Conservation (phyloP, 2,113 vertebrate species). For the Albula glossodonta region DNA sequence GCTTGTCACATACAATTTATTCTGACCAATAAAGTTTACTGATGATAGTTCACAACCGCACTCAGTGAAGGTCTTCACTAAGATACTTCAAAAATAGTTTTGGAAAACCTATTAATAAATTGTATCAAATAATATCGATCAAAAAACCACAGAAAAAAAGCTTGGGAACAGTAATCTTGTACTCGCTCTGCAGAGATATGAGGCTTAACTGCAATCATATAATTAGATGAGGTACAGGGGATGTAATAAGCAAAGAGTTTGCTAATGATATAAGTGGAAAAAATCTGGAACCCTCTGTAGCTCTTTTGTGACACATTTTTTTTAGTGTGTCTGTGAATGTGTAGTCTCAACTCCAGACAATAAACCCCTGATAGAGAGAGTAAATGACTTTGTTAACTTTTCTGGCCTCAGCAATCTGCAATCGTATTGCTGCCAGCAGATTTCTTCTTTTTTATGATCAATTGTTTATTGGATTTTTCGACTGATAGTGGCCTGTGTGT, state of each 20-base stretch:
- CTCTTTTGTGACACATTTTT: not conserved
- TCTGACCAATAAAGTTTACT: not conserved
- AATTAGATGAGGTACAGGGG: not conserved
- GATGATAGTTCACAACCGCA: not conserved
- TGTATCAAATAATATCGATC: not conserved
- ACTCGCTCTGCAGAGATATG: not conserved
- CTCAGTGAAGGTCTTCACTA: not conserved
- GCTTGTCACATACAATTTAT: not conserved
- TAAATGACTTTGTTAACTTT: too few relatives aligned
- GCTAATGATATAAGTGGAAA: not conserved
- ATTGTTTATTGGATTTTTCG: too few relatives aligned
- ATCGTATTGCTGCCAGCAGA: too few relatives aligned
- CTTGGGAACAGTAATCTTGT: not conserved
- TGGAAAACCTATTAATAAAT: not conserved
- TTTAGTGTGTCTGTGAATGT: too few relatives aligned
- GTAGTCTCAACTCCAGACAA: too few relatives aligned
- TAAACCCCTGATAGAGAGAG: too few relatives aligned
- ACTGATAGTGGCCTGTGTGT: too few relatives aligned
- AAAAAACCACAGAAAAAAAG: not conserved
- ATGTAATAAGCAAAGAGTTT: not conserved
- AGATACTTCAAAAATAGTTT: not conserved
- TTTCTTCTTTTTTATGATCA: too few relatives aligned
- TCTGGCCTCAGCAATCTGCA: too few relatives aligned
- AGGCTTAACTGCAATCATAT: not conserved
- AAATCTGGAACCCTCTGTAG: not conserved